These are phyloP conservation scores for Choloepus hoffmanni DNA, from an alignment of 2,113 vertebrate genomes.

Conservation along the genomic window DNA sequence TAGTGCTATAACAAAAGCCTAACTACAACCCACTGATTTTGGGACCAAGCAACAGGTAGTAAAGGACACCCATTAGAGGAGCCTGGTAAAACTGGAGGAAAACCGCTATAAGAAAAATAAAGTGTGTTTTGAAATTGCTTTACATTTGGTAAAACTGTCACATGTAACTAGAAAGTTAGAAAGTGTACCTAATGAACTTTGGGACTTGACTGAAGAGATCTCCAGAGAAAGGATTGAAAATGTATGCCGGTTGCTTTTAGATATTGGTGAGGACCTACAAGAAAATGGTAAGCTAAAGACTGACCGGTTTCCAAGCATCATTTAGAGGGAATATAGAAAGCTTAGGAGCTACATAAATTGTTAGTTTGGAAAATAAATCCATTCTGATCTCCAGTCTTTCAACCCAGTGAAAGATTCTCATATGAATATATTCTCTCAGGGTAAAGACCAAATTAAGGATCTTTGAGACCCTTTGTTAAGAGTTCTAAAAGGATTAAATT, in stretches of 20 bases:
- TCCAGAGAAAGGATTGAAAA: neutral
- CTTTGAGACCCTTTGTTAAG: neutral
- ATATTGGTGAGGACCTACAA: neutral
- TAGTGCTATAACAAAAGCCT: neutral
- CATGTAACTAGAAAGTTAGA: neutral
- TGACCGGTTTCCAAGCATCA: neutral
- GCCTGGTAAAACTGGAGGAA: neutral
- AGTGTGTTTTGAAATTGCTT: neutral
- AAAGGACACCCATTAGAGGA: neutral
- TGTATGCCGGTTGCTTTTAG: neutral
- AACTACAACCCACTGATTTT: neutral
- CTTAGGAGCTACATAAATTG: neutral
- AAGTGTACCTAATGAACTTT: neutral
- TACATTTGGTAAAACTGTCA: neutral
- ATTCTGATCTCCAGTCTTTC: neutral
- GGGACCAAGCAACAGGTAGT: neutral
- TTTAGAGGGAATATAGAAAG: neutral
- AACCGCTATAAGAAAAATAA: neutral
- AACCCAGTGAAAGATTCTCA: neutral
- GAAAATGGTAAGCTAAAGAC: neutral
- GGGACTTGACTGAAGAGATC: neutral
- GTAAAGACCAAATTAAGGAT: neutral
- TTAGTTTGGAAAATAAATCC: slow-evolving; percentile 10
- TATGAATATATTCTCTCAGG: neutral
- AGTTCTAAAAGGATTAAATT: neutral